A percentile compares a stretch with the other conserved stretches of the same genome.
phyloP scores from a whole-genome alignment of 1,140 invertebrate genomes.

The Delia radicum region DNA sequence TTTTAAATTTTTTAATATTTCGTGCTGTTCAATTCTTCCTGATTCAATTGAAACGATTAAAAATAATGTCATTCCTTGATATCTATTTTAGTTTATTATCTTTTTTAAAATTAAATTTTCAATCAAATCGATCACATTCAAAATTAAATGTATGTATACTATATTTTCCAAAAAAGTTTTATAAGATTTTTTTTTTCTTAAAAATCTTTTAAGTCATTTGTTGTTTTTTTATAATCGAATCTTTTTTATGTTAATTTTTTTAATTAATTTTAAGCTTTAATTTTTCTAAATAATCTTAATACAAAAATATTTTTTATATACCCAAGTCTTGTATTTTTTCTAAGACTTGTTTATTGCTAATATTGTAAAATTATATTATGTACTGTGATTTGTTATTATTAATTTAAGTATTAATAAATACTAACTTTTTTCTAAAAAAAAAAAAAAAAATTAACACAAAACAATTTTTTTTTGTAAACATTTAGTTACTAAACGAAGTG shows the following conservation, averaged over 20 bases:
- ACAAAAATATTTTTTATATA: conserved; percentile 7
- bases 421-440: background rate
- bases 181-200: too few relatives aligned
- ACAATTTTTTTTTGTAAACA: background rate
- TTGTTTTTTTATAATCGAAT: background rate
- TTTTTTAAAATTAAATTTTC: too few relatives aligned
- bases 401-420: conserved; percentile 19
- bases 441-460: background rate
- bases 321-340: conserved; percentile 1
- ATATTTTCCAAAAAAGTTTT: too few relatives aligned
- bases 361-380: background rate
- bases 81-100: too few relatives aligned
- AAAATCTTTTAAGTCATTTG: background rate
- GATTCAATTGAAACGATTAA: too few relatives aligned
- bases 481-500: background rate
- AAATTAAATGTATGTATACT: too few relatives aligned
- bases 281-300: background rate
- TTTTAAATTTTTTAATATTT: too few relatives aligned
- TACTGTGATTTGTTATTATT: conserved; percentile 20
- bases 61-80: too few relatives aligned
- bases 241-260: background rate
- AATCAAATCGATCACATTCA: too few relatives aligned
- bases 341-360: conserved; percentile 6
- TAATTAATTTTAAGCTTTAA: too few relatives aligned
- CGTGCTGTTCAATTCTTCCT: too few relatives aligned